phyloP scores from a whole-genome alignment of 2,113 vertebrate species.

The human (Homo sapiens) region DNA sequence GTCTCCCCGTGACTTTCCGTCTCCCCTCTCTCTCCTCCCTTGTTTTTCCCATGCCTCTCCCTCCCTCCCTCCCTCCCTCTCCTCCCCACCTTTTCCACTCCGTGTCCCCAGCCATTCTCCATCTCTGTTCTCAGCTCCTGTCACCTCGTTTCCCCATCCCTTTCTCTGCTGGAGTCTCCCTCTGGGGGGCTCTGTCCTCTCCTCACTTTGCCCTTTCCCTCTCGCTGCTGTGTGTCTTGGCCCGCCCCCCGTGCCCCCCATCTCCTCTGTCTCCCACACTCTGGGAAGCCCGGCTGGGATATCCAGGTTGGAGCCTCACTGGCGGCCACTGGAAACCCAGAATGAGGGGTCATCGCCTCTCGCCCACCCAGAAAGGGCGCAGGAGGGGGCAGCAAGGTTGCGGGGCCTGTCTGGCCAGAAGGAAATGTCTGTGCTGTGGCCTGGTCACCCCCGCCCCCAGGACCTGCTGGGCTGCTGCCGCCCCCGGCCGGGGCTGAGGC shows the following conservation, averaged over 20 bases:
- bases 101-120: not conserved
- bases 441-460: conserved; percentile 67
- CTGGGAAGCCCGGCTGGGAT: not conserved
- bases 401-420: conserved; percentile 67
- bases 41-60: rapidly evolving
- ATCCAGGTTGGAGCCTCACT: conserved; percentile 22
- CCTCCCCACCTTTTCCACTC: not conserved
- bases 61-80: no score
- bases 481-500: conserved; percentile 56
- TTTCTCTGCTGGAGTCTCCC: not conserved
- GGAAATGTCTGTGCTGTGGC: conserved; percentile 73
- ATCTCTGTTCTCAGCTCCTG: not conserved
- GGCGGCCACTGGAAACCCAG: conserved; percentile 20
- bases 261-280: not conserved
- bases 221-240: not conserved
- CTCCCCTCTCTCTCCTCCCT: not conserved
- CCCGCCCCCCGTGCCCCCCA: not conserved
- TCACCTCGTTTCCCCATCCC: not conserved
- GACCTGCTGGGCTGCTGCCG: conserved; percentile 57
- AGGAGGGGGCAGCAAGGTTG: not conserved
- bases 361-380: conserved; percentile 1
- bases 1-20: not conserved
- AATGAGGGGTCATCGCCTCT: not conserved
- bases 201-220: conserved; percentile 10
- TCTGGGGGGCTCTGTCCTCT: not conserved